Percentiles rank a stretch among this genome's conserved stretches.
These are phyloP conservation scores for Balaeniceps rex DNA, from an alignment of 2,113 vertebrate species.

Conservation along the genomic window DNA sequence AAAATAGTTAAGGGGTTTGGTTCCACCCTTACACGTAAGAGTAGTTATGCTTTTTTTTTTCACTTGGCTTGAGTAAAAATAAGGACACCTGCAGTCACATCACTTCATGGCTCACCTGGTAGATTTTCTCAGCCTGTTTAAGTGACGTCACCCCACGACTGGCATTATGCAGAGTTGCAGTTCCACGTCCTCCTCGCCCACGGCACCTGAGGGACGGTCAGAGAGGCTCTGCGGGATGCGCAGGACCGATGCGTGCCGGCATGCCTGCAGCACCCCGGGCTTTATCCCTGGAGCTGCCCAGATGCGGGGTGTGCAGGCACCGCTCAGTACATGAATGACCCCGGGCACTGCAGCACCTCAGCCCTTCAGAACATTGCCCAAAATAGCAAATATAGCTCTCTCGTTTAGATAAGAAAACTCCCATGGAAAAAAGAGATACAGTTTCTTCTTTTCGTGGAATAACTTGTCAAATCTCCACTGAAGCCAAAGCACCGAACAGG, in stretches of 20 bases:
- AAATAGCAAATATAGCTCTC: background rate
- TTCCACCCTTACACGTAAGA: background rate
- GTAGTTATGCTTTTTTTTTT: background rate
- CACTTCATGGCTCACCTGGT: background rate
- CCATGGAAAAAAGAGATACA: background rate
- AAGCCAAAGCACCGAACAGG: background rate
- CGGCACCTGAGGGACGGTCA: accelerated
- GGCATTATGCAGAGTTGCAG: background rate
- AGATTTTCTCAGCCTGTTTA: background rate
- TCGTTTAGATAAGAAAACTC: background rate
- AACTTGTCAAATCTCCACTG: background rate
- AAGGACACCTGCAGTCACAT: background rate
- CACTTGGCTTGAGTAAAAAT: accelerated
- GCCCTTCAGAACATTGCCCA: background rate
- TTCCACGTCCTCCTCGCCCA: background rate
- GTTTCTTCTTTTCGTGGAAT: background rate
- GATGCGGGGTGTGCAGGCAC: background rate
- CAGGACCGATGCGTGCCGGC: accelerated
- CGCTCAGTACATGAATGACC: accelerated
- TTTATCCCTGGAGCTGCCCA: background rate
- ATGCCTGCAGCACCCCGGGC: background rate
- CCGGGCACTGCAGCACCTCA: background rate
- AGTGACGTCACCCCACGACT: background rate
- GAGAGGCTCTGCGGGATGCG: background rate
- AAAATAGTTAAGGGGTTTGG: too few relatives aligned